A percentile compares a stretch with the other conserved stretches of the same genome.
Conservation (phyloP, 2,113 vertebrate genomes). For the Natator depressus region DNA sequence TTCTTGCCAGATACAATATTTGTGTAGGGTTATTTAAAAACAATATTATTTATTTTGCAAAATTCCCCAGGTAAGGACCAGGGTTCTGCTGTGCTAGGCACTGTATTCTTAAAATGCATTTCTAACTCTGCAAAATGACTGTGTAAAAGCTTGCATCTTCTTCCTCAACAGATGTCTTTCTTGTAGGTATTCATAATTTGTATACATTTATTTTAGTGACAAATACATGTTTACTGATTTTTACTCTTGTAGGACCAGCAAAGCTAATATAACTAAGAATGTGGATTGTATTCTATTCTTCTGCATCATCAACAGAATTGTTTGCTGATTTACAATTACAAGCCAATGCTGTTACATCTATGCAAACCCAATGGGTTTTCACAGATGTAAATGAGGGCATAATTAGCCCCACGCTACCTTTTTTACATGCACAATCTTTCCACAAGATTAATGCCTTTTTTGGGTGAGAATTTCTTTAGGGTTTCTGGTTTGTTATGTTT, state of each 20-base stretch:
- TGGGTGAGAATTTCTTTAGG: not conserved
- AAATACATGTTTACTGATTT: not conserved
- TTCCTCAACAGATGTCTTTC: not conserved
- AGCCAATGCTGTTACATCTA: not conserved
- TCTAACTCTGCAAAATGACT: not conserved
- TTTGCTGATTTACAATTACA: not conserved
- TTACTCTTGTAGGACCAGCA: not conserved
- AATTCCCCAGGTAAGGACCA: too few species aligned
- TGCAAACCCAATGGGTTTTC: not conserved
- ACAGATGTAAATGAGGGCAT: not conserved
- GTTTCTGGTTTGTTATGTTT: not conserved
- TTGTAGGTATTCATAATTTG: not conserved
- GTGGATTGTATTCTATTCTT: not conserved
- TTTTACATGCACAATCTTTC: rapidly evolving
- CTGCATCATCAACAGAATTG: not conserved
- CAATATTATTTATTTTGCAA: too few species aligned
- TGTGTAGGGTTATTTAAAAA: too few species aligned
- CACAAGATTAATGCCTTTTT: not conserved
- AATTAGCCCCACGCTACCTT: not conserved
- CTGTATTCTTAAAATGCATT: not conserved
- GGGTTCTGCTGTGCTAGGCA: not conserved
- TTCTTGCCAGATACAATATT: too few species aligned
- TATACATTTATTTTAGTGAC: not conserved
- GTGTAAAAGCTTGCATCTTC: not conserved
- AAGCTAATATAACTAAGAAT: not conserved